These are phyloP conservation scores for Porites rus DNA, from an alignment of 92 coral and sea anemone species.

Conservation along the genomic window DNA sequence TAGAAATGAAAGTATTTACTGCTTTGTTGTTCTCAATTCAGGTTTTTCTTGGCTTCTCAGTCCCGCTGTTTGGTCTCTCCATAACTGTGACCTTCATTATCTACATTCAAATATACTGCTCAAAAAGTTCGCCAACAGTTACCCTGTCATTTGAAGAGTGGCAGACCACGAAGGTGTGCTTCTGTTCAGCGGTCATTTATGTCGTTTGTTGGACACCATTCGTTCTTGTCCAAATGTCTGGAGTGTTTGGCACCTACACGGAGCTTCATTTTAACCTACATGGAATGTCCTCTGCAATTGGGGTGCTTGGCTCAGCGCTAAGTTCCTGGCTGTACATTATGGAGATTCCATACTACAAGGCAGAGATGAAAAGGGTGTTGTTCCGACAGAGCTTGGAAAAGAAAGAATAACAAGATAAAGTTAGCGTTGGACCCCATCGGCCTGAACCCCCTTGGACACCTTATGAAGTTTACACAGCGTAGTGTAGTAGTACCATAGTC, in stretches of 20 bases:
- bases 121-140: slow-evolving; percentile 51
- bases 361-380: background rate
- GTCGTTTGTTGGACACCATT: slow-evolving; percentile 92
- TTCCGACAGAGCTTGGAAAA: background rate
- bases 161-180: slow-evolving; percentile 83
- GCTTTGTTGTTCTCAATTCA: background rate
- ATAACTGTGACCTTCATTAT: slow-evolving; percentile 65
- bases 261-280: slow-evolving; percentile 93
- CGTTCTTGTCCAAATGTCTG: slow-evolving; percentile 83
- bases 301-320: slow-evolving; percentile 88
- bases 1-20: too few relatives aligned
- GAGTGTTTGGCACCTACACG: slow-evolving; percentile 82
- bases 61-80: slow-evolving; percentile 77
- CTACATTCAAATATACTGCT: slow-evolving; percentile 63
- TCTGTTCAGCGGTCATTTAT: slow-evolving; percentile 80
- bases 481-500: too few relatives aligned
- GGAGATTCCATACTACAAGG: slow-evolving; percentile 79
- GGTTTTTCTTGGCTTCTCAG: slow-evolving; percentile 82
- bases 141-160: slow-evolving; percentile 81
- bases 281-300: slow-evolving; percentile 88
- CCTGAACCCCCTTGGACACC: too few relatives aligned
- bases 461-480: too few relatives aligned
- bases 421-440: too few relatives aligned
- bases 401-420: background rate
- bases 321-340: slow-evolving; percentile 76